Evolutionary conservation across 37 sponge, comb jelly and placozoan species (phyloP).

Genomic region (Lycopodina hypogea): DNA sequence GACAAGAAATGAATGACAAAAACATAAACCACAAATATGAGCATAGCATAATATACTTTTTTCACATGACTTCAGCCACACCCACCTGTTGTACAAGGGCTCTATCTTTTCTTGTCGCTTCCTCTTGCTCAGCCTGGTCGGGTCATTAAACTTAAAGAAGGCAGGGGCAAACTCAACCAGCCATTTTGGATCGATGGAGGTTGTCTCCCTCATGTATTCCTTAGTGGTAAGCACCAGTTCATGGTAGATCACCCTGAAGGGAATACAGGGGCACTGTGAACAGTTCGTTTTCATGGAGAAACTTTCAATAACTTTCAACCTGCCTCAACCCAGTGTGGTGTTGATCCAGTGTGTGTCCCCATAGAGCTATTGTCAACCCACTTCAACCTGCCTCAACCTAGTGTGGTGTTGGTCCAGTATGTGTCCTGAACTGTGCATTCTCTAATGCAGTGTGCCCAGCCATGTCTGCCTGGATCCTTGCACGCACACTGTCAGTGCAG

Average conservation of each 20-base stretch:
- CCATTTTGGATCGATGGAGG: constrained; percentile 95
- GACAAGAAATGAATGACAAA: not conserved
- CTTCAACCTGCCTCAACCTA: too few species aligned
- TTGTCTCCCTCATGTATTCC: constrained; percentile 95
- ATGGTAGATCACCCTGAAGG: constrained; percentile 84
- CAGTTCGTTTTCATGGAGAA: not conserved
- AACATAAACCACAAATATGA: too few species aligned
- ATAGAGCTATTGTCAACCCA: too few species aligned
- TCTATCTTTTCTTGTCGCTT: constrained; percentile 93
- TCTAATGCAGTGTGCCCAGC: too few species aligned
- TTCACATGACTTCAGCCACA: not conserved
- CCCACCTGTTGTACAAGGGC: constrained; percentile 91
- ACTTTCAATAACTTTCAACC: too few species aligned
- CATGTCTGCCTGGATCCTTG: too few species aligned
- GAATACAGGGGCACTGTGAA: not conserved
- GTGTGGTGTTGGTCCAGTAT: too few species aligned
- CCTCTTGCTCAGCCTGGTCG: constrained; percentile 90
- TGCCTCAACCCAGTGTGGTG: too few species aligned
- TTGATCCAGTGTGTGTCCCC: too few species aligned
- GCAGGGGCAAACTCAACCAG: constrained; percentile 99
- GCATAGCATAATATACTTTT: not conserved
- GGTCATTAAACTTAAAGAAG: constrained; percentile 92
- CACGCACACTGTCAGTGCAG: too few species aligned
- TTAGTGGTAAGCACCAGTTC: constrained; percentile 97
- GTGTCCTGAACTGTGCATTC: too few species aligned